These are phyloP conservation scores for Phoxinus dragarum DNA, from an alignment of 2,797 vertebrate genomes.

Conservation along the genomic window DNA sequence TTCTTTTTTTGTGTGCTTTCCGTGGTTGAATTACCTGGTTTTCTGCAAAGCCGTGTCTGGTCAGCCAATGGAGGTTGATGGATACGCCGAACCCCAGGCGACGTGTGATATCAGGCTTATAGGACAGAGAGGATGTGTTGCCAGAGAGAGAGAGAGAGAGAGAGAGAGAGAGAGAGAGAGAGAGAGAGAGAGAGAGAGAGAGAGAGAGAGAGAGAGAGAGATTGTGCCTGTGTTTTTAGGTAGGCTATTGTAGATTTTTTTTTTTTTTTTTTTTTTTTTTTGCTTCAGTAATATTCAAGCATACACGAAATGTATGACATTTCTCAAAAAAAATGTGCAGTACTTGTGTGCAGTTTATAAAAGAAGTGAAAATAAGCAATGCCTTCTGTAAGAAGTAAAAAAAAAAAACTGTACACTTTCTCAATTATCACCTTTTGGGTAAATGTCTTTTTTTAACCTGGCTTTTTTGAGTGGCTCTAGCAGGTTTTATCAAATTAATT, in stretches of 20 bases:
- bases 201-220: conserved; percentile 59
- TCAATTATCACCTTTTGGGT: conserved; percentile 8
- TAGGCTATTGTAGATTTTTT: neutral
- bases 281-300: neutral
- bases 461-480: neutral
- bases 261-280: neutral
- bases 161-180: conserved; percentile 66
- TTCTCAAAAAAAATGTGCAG: neutral
- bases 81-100: conserved; percentile 68
- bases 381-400: neutral
- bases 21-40: conserved; percentile 53
- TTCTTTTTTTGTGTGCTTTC: conserved; percentile 31
- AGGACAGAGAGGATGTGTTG: conserved; percentile 45
- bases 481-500: neutral
- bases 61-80: conserved; percentile 70
- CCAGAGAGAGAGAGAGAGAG: conserved; percentile 42
- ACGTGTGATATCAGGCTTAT: conserved; percentile 46
- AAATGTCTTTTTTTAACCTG: neutral
- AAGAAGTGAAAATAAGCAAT: neutral
- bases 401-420: neutral
- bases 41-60: conserved; percentile 61
- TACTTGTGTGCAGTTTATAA: neutral
- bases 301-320: neutral
- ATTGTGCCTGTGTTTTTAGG: conserved; percentile 52
- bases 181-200: conserved; percentile 58